Evolutionary conservation across 2,113 vertebrate genomes (phyloP), one percentile per base, ranked within the genome.

Genomic region (Brachyhypopomus occidentalis): DNA sequence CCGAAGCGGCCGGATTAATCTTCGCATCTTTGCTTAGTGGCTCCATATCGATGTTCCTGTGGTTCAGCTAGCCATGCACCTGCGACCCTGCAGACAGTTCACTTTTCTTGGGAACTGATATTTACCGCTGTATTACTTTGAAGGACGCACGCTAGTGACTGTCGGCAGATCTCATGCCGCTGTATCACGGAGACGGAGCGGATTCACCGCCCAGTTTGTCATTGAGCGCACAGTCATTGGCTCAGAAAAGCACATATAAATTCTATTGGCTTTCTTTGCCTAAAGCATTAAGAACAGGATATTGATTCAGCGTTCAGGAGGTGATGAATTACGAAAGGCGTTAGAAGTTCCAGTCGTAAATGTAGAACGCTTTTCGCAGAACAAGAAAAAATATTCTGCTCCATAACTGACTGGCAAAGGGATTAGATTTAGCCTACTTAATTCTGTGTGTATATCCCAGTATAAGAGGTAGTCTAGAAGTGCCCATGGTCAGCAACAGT

Each of bases 1-100:
- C 94, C 4, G 88, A 89, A 0, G 88, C 91, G 1, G 82, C 75
- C 2, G 94, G 94, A 87, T 94, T 94, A 0, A 71, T 89, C 71
- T 89, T 93, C 7, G 25, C 77, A 62, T 90, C 75, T 83, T 84
- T 89, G 0, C 56, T 59, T 48, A 86, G 75, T 12, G 86, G 82
- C 22, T 92, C 92, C 93, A 94, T 94, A 11, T 67, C 83, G 5
- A 59, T 12, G 62, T 9, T 23, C 23, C 62, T 11, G 9, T 4
- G 30, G 4, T 20, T 19, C 25, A 19, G 58, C 71, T 17, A 16
- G 14, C 22, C 62, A 22, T 3, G 1, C 36, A 60, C 11, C 16
- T 22, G 74, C 38, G 1, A 5, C 17, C 4, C 23, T 20, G 48
- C 70, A 30, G 30, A 36, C 23, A 36, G 22, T 63, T 63, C 19